phyloP scores from a whole-genome alignment of 2,113 vertebrate species.

The Typhlomys cinereus region DNA sequence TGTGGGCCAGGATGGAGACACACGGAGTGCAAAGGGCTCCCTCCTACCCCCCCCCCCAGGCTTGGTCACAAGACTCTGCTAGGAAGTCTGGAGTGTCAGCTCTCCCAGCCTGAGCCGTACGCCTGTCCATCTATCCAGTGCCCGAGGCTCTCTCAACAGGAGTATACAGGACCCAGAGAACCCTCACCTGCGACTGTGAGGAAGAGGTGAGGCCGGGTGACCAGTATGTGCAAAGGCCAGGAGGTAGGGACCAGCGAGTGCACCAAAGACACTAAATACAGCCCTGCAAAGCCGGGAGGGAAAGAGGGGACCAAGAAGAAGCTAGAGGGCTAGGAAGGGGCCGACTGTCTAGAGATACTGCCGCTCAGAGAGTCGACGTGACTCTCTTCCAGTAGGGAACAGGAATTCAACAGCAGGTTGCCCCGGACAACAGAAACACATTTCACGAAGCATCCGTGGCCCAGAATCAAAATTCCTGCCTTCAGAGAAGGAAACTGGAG shows the following conservation, averaged over 20 bases:
- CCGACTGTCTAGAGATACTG: accelerated
- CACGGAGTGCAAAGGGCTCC: not conserved
- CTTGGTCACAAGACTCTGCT: not conserved
- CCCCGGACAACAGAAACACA: not conserved
- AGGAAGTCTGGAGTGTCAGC: not conserved
- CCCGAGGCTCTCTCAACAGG: not conserved
- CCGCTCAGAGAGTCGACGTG: not conserved
- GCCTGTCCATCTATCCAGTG: not conserved
- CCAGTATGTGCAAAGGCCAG: not conserved
- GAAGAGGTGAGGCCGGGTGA: not conserved
- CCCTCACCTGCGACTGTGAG: not conserved
- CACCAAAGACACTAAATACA: not conserved
- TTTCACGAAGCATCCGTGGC: not conserved
- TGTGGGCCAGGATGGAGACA: not conserved
- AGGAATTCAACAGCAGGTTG: not conserved
- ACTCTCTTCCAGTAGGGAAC: not conserved
- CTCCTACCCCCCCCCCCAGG: no score
- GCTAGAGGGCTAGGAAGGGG: not conserved
- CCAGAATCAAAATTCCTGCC: conserved; percentile 30
- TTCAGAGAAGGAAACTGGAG: conserved; percentile 39
- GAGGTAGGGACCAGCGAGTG: not conserved
- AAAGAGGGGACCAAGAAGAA: not conserved
- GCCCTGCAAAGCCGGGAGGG: not conserved
- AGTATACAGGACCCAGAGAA: not conserved
- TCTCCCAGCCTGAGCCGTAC: not conserved